phyloP scores from a whole-genome alignment of 1,140 invertebrate genomes.

The Oncopeltus fasciatus region DNA sequence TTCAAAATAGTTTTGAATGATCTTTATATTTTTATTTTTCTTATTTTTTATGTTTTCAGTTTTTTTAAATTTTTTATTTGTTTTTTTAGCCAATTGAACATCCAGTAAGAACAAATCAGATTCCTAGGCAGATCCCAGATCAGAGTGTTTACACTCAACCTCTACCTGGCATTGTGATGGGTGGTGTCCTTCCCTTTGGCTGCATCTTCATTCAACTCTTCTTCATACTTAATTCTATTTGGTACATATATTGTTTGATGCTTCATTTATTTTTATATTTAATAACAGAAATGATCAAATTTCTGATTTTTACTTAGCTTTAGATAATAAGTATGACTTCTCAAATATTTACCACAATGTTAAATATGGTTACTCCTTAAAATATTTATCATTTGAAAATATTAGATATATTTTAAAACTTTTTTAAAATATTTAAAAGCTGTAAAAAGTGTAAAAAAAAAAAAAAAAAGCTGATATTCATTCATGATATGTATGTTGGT shows the following conservation, averaged over 20 bases:
- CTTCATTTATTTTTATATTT: not conserved
- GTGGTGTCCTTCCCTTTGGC: constrained; percentile 93
- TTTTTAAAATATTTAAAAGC: too few relatives aligned
- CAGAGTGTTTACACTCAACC: constrained; percentile 94
- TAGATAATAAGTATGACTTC: too few relatives aligned
- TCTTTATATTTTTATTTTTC: not conserved
- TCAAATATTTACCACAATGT: too few relatives aligned
- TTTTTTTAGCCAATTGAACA: constrained; percentile 70
- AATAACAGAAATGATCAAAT: not conserved
- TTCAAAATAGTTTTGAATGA: too few relatives aligned
- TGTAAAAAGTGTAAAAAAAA: too few relatives aligned
- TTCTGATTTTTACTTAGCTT: not conserved
- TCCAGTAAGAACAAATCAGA: constrained; percentile 96
- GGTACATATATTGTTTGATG: constrained; percentile 45
- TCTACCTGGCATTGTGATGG: constrained; percentile 86
- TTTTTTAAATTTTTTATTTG: not conserved
- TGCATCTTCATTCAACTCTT: constrained; percentile 99
- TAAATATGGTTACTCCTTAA: too few relatives aligned
- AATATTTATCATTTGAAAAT: too few relatives aligned
- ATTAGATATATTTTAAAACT: too few relatives aligned
- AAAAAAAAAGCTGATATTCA: too few relatives aligned
- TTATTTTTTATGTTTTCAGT: not conserved
- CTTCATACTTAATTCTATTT: constrained; percentile 96
- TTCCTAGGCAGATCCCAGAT: constrained; percentile 93
- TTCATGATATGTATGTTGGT: too few relatives aligned